A percentile compares a stretch with the other conserved stretches of the same genome.
Conservation (phyloP, 2,797 vertebrate genomes). For the Centroberyx gerrardi region DNA sequence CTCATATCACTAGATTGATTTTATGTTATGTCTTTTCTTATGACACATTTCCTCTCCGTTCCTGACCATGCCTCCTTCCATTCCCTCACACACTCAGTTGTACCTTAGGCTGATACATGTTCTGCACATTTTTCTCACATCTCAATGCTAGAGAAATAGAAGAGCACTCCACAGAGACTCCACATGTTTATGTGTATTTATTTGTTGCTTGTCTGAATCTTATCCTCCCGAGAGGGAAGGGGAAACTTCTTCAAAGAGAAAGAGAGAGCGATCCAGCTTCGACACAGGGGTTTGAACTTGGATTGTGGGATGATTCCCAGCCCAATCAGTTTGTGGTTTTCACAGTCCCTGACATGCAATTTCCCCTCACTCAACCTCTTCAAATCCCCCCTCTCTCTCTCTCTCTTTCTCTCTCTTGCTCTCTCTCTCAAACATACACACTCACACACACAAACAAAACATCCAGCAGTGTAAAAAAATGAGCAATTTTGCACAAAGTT, state of each 20-base stretch:
- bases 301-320: conserved; percentile 79
- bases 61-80: not conserved
- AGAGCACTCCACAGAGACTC: conserved; percentile 39
- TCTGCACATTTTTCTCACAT: conserved; percentile 46
- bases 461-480: conserved; percentile 30
- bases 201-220: conserved; percentile 79
- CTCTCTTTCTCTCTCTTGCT: conserved; percentile 50
- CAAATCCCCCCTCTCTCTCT: conserved; percentile 45
- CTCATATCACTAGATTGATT: no score
- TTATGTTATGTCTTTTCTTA: not conserved
- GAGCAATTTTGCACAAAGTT: conserved; percentile 25
- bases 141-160: conserved; percentile 21
- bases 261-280: conserved; percentile 55
- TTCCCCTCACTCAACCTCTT: conserved; percentile 76
- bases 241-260: conserved; percentile 75
- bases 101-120: conserved; percentile 7
- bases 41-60: not conserved
- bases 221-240: conserved; percentile 69
- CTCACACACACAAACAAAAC: not conserved
- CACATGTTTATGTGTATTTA: conserved; percentile 72
- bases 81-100: conserved; percentile 6
- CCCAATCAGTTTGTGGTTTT: conserved; percentile 83
- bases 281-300: conserved; percentile 75
- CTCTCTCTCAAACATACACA: conserved; percentile 20
- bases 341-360: conserved; percentile 79